Evolutionary conservation across 2,888 invertebrate species (phyloP).

Genomic region (Nezara viridula): DNA sequence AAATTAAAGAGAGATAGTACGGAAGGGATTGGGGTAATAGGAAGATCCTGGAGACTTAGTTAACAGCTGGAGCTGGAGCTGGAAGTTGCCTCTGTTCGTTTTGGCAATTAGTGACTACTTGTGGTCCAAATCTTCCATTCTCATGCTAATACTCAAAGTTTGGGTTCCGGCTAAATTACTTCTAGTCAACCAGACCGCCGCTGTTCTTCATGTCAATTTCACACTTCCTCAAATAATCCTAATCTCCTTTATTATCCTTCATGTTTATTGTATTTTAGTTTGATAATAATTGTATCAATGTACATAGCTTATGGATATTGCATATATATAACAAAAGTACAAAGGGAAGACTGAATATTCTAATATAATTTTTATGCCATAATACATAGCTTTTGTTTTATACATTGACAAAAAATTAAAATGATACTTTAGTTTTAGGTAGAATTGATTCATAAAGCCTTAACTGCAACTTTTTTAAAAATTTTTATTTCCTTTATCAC

Average conservation of each 20-base stretch:
- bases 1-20: neutral
- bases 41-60: conserved; percentile 35
- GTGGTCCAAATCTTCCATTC: conserved; percentile 48
- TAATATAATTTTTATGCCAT: too few relatives aligned
- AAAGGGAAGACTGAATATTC: too few relatives aligned
- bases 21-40: conserved; percentile 23
- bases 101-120: conserved; percentile 51
- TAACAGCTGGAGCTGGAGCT: conserved; percentile 13
- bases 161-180: conserved; percentile 39
- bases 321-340: too few relatives aligned
- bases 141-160: conserved; percentile 39
- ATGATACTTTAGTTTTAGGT: too few relatives aligned
- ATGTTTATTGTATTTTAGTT: neutral
- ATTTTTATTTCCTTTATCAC: too few relatives aligned
- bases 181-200: conserved; percentile 20
- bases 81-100: conserved; percentile 40
- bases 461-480: too few relatives aligned
- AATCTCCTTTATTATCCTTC: conserved; percentile 10
- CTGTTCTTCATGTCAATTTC: conserved; percentile 46
- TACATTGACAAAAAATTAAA: too few relatives aligned
- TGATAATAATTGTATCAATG: neutral
- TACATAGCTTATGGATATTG: too few relatives aligned
- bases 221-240: conserved; percentile 38
- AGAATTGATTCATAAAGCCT: too few relatives aligned
- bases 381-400: too few relatives aligned